Base-by-base conservation (phyloP, 2,113 vertebrate species). In the Cheirogaleus medius region DNA sequence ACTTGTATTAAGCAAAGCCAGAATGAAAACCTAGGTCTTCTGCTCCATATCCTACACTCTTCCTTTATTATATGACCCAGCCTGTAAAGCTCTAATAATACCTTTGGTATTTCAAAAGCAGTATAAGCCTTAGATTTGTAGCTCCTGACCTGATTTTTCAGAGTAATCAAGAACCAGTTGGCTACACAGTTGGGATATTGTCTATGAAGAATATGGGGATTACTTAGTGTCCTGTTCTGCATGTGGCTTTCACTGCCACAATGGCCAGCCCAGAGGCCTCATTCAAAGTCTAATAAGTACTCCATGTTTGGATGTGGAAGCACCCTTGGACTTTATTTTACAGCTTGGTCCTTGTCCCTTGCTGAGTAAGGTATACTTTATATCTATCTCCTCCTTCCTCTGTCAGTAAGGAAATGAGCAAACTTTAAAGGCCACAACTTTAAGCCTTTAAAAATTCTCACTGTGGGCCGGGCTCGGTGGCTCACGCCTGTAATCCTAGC, bases 291-390 rank as follows among this genome's bases (percentile, higher is more conserved):
- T 71, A 60, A 25, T 56, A 39, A 82, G 18, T 76, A 49, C 7
- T 63, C 25, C 68, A 0, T n/a, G 20, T 90, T 96, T 87, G 69
- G n/a, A 58, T 84, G 1, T 69, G 17, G 60, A 95, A 91, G 44
- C 39, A 78, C 63, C 74, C n/a, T 42, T 94, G 47, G 27, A 39
- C 73, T 77, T 87, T 94, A 60, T 84, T 96, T 84, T 58, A 29
- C 9, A 93, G 4, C 20, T 58, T 87, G 8, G 18, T 68, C 54
- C 37, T 42, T 58, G 37, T 63, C 37, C 27, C 81, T 69, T 84
- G 58, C 39, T 77, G 64, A 73, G 5, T 83, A 84, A 49, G 12
- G 1, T 58, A 11, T 63, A 7, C 54, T 92, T 84, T 58, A 34
- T 29, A 58, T 60, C 42, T 76, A 18, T 64, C 63, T 94, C 42